These are phyloP conservation scores for Campoletis sonorensis DNA, from an alignment of 1,140 invertebrate genomes.

Conservation along the genomic window DNA sequence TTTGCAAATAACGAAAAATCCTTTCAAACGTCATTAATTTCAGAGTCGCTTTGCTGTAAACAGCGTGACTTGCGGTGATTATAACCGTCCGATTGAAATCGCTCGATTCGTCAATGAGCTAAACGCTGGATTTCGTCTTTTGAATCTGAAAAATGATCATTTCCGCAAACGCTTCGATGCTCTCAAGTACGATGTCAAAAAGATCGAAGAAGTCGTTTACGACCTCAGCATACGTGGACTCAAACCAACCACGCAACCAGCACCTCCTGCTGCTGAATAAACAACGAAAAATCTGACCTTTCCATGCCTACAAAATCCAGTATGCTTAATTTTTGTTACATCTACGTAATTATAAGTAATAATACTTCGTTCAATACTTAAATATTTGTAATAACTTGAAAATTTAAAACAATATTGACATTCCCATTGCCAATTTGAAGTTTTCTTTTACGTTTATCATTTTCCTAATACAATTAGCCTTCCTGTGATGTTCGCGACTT, in stretches of 20 bases:
- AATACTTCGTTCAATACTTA: not conserved
- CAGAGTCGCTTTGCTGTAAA: constrained; percentile 90
- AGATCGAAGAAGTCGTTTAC: constrained; percentile 96
- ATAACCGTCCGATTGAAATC: constrained; percentile 87
- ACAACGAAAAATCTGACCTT: not conserved
- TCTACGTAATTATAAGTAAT: not conserved
- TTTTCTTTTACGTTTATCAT: too few species aligned
- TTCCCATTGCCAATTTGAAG: not conserved
- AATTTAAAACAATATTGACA: not conserved
- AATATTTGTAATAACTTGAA: not conserved
- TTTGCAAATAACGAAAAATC: constrained; percentile 45
- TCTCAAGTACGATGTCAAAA: constrained; percentile 95
- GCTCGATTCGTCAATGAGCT: constrained; percentile 91
- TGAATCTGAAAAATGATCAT: constrained; percentile 95
- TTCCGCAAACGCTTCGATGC: constrained; percentile 92
- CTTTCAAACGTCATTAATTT: too few species aligned
- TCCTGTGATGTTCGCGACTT: too few species aligned
- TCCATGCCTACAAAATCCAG: not conserved
- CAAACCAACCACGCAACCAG: constrained; percentile 69
- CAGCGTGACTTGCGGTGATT: constrained; percentile 91
- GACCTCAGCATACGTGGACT: constrained; percentile 92
- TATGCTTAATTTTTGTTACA: constrained; percentile 14
- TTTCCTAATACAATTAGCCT: too few species aligned
- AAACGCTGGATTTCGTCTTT: constrained; percentile 90
- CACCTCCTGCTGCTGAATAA: constrained; percentile 31